A percentile compares a stretch with the other conserved stretches of the same genome.
Evolutionary conservation across 1,140 invertebrate genomes (phyloP).

Genomic region (Zaprionus camerounensis): DNA sequence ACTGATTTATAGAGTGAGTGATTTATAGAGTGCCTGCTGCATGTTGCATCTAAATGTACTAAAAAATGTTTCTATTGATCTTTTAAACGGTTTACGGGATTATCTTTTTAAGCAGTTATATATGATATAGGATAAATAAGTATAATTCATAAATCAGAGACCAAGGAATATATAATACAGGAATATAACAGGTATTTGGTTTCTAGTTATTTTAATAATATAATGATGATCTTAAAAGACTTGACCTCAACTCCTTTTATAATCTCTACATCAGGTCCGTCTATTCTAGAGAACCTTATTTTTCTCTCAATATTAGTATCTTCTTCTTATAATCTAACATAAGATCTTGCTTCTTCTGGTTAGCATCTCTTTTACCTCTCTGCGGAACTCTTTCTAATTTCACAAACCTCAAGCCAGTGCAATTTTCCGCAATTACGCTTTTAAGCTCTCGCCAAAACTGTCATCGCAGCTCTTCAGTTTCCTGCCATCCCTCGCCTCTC

Average conservation of each 20-base stretch:
- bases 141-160: neutral
- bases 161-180: too few species aligned
- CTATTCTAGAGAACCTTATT: neutral
- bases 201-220: too few species aligned
- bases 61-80: too few species aligned
- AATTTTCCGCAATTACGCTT: constrained; percentile 27
- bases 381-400: neutral
- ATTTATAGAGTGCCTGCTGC: neutral
- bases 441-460: constrained; percentile 24
- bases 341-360: neutral
- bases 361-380: neutral
- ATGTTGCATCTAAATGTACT: neutral
- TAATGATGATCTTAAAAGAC: neutral
- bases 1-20: neutral
- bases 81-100: too few species aligned
- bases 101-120: neutral
- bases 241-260: neutral
- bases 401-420: neutral
- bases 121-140: neutral
- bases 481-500: neutral
- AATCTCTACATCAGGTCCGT: neutral
- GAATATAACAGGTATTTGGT: too few species aligned
- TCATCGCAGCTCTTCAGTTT: constrained; percentile 5
- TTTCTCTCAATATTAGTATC: neutral
- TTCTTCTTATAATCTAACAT: neutral